These are phyloP conservation scores for Proteles cristata DNA, from an alignment of 2,113 vertebrate genomes.

Conservation along the genomic window DNA sequence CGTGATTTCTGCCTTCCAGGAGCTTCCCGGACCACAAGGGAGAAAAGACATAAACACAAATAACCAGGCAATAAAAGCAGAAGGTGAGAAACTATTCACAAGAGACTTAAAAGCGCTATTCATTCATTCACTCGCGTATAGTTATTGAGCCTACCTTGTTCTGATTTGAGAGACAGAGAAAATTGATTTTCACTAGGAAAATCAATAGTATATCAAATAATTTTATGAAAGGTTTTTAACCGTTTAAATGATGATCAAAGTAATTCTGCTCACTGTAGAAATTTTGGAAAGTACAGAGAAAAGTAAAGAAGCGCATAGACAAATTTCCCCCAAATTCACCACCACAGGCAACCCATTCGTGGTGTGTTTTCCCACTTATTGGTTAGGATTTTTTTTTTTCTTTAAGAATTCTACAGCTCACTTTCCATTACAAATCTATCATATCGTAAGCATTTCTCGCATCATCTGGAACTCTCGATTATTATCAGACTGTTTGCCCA, in stretches of 20 bases:
- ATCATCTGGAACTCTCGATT: neutral
- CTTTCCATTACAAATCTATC: neutral
- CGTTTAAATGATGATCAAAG: neutral
- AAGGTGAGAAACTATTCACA: neutral
- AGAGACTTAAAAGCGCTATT: neutral
- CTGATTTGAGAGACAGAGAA: neutral
- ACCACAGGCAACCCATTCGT: neutral
- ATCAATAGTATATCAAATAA: neutral
- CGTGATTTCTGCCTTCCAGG: neutral
- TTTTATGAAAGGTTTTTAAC: neutral
- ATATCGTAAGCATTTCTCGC: neutral
- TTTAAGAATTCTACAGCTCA: neutral
- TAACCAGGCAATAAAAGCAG: neutral
- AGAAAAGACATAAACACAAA: neutral
- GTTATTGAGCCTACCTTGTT: neutral
- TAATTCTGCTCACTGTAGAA: neutral
- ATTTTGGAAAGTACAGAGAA: constrained; percentile 23
- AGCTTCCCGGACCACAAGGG: neutral
- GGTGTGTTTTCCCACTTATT: neutral
- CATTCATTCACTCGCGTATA: neutral
- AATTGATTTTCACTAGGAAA: neutral
- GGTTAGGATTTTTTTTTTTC: neutral
- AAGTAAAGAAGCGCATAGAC: neutral
- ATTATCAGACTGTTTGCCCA: neutral
- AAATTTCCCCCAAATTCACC: neutral